Evolutionary conservation across 2,888 invertebrate genomes (phyloP), one percentile per base, ranked within the genome.

Genomic region (Polydrusus tereticollis): DNA sequence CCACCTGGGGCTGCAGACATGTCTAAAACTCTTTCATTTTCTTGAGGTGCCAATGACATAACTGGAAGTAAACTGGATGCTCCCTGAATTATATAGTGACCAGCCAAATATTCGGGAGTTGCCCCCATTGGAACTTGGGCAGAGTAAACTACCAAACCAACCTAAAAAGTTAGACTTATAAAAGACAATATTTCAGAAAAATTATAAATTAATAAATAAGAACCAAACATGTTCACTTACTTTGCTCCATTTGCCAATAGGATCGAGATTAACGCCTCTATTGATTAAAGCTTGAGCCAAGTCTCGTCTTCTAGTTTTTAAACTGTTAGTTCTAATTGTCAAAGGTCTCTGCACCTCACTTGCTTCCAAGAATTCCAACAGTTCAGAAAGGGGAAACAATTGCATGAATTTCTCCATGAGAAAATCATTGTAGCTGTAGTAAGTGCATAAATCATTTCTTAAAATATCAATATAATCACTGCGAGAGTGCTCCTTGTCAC

Each of bases 1-100:
- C 99, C 99, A 55, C 99, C 99, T 0, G 99, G 99, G 0, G 99
- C 99, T 0, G 98, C 92, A 83, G 97, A 96, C 97, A 99, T 95
- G 83, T 99, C 99, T 33, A 99, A 87, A 76, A 99, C 91, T 76
- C 92, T 89, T 86, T 99, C 98, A 82, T 96, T 94, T 87, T 97
- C 97, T 87, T 97, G 96, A 0, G 99, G 99, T 0, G 96, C 97
- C 64, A 99, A 87, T 0, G 99, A 96, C 96, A 99, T 98, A 0
- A 99, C 99, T 0, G 99, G 99, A 64, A 99, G 86, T 81, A 98
- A 92, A 87, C 98, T 99, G 1, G 98, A 97, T 12, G 98, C 98
- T 7, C 98, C 98, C 86, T 95, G 98, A 68, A 99, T 89, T 83
- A 98, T 96, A 82, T 99, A 99, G 85, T 99, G 97, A 0, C 99